phyloP scores from a whole-genome alignment of 2,888 invertebrate genomes.

The Aphodius granarius region DNA sequence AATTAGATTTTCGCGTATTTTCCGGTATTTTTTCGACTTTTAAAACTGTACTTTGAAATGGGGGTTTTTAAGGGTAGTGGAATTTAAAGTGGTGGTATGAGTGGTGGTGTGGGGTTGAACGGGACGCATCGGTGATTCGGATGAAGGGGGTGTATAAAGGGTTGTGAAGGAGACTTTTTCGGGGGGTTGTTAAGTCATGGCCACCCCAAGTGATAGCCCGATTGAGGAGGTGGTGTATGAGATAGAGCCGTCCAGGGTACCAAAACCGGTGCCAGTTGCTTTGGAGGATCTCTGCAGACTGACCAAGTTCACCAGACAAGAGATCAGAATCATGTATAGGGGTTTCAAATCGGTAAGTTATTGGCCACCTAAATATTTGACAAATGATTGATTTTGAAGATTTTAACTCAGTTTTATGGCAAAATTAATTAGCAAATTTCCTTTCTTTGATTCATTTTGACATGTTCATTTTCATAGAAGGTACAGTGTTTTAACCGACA shows the following conservation, averaged over 20 bases:
- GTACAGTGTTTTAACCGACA: no score
- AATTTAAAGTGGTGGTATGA: not conserved
- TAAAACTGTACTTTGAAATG: not conserved
- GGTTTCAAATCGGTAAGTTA: slow-evolving; percentile 90
- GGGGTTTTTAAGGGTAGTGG: not conserved
- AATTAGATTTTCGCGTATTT: not conserved
- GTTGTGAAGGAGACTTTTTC: not conserved
- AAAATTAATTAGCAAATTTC: no score
- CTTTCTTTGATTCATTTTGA: no score
- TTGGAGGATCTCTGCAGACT: slow-evolving; percentile 89
- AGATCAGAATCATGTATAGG: slow-evolving; percentile 95
- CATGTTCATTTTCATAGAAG: no score
- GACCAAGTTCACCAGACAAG: slow-evolving; percentile 93
- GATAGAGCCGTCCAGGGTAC: slow-evolving; percentile 76
- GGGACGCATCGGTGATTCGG: not conserved
- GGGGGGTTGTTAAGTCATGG: slow-evolving; percentile 58
- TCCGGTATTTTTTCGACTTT: not conserved
- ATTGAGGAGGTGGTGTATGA: slow-evolving; percentile 86
- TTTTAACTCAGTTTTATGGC: no score
- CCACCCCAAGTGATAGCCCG: slow-evolving; percentile 84
- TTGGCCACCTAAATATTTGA: no score
- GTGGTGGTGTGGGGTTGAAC: not conserved
- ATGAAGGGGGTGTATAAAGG: not conserved
- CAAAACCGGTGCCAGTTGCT: slow-evolving; percentile 82
- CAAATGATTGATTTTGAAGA: no score